Percentiles rank a stretch among this genome's conserved stretches.
phyloP scores from a whole-genome alignment of 2,888 invertebrate species.

The Erebia aethiops region DNA sequence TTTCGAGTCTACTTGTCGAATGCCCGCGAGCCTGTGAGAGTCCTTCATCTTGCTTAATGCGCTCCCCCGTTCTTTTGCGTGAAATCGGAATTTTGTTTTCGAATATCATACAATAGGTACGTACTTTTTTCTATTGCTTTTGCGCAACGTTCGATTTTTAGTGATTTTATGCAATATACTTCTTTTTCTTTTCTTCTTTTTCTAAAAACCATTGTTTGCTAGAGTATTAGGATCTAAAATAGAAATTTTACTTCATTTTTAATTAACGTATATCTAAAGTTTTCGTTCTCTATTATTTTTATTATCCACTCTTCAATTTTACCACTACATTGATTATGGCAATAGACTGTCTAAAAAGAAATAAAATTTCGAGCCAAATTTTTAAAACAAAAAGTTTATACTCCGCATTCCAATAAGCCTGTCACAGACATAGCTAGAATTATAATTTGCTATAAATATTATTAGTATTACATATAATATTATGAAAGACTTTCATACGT shows the following conservation, averaged over 20 bases:
- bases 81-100: slow-evolving; percentile 26
- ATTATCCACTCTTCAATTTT: background rate
- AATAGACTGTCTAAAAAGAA: background rate
- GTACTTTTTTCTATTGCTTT: slow-evolving; percentile 9
- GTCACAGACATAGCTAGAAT: too few species aligned
- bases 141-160: slow-evolving; percentile 14
- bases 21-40: slow-evolving; percentile 31
- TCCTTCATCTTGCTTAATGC: slow-evolving; percentile 38
- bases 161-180: background rate
- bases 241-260: slow-evolving; percentile 12
- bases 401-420: too few species aligned
- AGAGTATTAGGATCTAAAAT: slow-evolving; percentile 11
- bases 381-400: too few species aligned
- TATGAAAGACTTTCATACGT: background rate
- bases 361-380: too few species aligned
- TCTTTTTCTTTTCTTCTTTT: background rate
- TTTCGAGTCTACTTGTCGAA: slow-evolving; percentile 33
- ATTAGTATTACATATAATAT: too few species aligned
- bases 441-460: too few species aligned
- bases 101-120: slow-evolving; percentile 3
- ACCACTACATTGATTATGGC: background rate
- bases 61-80: slow-evolving; percentile 33
- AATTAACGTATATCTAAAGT: background rate
- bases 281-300: background rate
- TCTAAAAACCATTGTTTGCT: slow-evolving; percentile 18